A percentile compares a stretch with the other conserved stretches of the same genome.
phyloP scores from a whole-genome alignment of 2,888 invertebrate species.

The Lithosia quadra region DNA sequence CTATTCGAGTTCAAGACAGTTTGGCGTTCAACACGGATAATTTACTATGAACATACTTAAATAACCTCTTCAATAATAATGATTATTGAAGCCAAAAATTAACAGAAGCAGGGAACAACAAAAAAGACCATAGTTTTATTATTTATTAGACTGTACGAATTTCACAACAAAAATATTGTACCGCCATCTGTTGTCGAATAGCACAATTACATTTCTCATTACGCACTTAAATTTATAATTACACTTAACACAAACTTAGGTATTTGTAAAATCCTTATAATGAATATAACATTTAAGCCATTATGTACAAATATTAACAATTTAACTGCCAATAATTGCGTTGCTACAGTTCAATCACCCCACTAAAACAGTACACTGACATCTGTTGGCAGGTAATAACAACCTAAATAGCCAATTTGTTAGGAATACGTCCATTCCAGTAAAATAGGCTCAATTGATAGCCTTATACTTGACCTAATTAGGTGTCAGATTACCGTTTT shows the following conservation, averaged over 20 bases:
- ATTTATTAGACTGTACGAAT: background rate
- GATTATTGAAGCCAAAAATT: background rate
- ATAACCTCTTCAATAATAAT: slow-evolving; percentile 6
- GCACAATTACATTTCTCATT: slow-evolving; percentile 18
- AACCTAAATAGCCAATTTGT: slow-evolving; percentile 4
- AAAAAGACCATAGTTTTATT: too few species aligned
- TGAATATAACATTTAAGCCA: background rate
- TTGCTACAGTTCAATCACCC: background rate
- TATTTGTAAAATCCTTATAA: background rate
- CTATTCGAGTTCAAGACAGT: slow-evolving; percentile 40
- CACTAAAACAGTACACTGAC: slow-evolving; percentile 9
- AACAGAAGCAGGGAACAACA: too few species aligned
- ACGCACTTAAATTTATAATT: background rate
- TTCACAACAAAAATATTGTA: background rate
- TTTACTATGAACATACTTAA: slow-evolving; percentile 12
- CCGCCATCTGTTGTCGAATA: slow-evolving; percentile 49
- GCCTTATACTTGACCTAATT: slow-evolving; percentile 19
- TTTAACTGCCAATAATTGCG: background rate
- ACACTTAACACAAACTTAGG: too few species aligned
- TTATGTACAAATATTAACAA: background rate
- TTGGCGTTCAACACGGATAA: slow-evolving; percentile 29
- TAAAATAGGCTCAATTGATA: slow-evolving; percentile 15
- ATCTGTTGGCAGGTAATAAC: slow-evolving; percentile 19
- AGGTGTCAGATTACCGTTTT: slow-evolving; percentile 15
- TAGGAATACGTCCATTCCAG: slow-evolving; percentile 2